A percentile compares a stretch with the other conserved stretches of the same genome.
Conservation (phyloP, 1,140 invertebrate genomes). For the Homalodisca vitripennis region DNA sequence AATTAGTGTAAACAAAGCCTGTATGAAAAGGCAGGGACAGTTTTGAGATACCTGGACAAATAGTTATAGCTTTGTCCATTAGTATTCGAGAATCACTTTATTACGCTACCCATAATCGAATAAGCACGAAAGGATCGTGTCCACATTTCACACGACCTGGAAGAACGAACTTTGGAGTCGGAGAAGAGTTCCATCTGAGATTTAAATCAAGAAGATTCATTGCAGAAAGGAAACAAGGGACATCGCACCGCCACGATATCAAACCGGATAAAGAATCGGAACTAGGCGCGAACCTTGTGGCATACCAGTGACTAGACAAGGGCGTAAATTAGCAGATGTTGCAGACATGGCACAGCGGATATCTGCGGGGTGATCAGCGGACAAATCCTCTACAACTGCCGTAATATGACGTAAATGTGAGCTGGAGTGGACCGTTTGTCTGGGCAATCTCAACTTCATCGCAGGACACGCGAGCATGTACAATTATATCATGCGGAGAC, state of each 20-base stretch:
- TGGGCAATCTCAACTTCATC: neutral
- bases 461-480: constrained; percentile 1
- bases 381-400: neutral
- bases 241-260: neutral
- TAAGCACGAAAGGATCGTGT: too few species aligned
- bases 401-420: constrained; percentile 17
- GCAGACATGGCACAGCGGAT: neutral
- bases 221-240: constrained; percentile 14
- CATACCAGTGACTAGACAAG: neutral
- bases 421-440: constrained; percentile 13
- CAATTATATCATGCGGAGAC: constrained; percentile 12
- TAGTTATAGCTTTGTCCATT: too few species aligned
- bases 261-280: constrained; percentile 10
- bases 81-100: too few species aligned
- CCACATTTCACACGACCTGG: too few species aligned
- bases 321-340: constrained; percentile 1
- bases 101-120: too few species aligned
- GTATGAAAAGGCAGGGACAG: too few species aligned
- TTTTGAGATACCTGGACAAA: too few species aligned
- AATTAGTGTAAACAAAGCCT: too few species aligned
- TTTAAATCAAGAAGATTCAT: neutral
- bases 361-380: neutral
- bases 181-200: too few species aligned
- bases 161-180: too few species aligned
- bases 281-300: constrained; percentile 2